These are phyloP conservation scores for Toxostoma redivivum DNA, from an alignment of 2,113 vertebrate genomes.

Conservation along the genomic window DNA sequence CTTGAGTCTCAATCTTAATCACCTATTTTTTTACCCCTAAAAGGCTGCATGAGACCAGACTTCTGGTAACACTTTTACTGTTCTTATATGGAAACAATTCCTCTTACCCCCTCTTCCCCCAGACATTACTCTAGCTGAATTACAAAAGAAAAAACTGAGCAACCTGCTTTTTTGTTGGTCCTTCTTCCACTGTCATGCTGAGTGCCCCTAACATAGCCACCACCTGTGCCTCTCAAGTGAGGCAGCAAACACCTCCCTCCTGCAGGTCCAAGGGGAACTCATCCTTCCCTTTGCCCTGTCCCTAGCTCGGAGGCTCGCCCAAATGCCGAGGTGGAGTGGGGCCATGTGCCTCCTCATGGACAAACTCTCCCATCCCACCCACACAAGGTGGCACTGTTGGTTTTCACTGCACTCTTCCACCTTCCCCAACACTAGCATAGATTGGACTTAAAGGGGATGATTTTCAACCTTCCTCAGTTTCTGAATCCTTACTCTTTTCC, in stretches of 20 bases:
- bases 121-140: background rate
- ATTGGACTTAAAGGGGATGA: accelerated
- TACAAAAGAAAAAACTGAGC: background rate
- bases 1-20: background rate
- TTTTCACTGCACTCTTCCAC: background rate
- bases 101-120: background rate
- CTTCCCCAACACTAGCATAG: background rate
- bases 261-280: background rate
- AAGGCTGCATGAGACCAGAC: background rate
- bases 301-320: background rate
- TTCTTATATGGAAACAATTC: background rate
- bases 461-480: background rate
- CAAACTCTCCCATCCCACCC: background rate
- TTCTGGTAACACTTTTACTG: background rate
- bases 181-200: background rate
- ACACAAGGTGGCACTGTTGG: conserved; percentile 44
- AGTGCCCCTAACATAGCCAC: background rate
- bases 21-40: background rate
- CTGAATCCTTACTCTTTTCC: background rate
- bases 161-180: background rate
- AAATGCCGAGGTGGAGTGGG: accelerated
- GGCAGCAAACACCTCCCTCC: background rate
- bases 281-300: background rate
- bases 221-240: background rate
- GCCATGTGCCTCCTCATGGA: background rate